Base-by-base conservation (phyloP, 2,797 vertebrate species). In the Lutjanus campechanus region DNA sequence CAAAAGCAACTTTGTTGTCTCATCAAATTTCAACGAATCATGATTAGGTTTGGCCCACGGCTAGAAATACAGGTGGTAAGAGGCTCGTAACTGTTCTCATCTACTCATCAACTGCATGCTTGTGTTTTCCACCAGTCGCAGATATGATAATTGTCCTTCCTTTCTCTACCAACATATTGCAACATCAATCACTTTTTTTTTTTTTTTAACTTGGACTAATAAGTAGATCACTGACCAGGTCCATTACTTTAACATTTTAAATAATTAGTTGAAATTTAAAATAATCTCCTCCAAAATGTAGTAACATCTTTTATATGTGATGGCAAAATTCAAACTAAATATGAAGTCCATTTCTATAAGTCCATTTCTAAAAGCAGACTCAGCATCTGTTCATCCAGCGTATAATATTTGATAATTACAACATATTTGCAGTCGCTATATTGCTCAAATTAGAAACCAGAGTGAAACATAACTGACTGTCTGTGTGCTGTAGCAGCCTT, bases 1-100 rank as follows among this genome's bases (percentile, higher is more conserved):
- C 54, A 60, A 66, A 44, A 62, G 49, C 55, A 73, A 22, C 19
- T 15, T 53, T 40, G 40, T 25, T 62, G 56, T 68, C 36, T 22
- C 58, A 64, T 70, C 7, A 63, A 41, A 54, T 59, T n/a, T 66
- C 16, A 58, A 16, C 29, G 47, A 55, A 0, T 40, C 19, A 46
- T 2, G 43, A 19, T 25, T 11, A 3, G 17, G 46, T 9, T 65
- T 10, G 29, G 25, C 10, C n/a, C 19, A 61, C 9, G 9, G 47
- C 40, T 25, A 41, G 10, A 46, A 25, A 43, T 50, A 7, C 19
- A 72, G 12, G 19, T 41, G 12, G 1, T 17, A 64, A 73, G 20
- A 50, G 46, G 1, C 25, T 22, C 25, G 44, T 44, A 2, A 54
- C 5, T 46, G 10, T 12, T 19, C 19, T 44, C 43, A 63, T 73